A percentile compares a stretch with the other conserved stretches of the same genome.
phyloP scores from a whole-genome alignment of 2,888 invertebrate species.

The Cephus nigrinus region DNA sequence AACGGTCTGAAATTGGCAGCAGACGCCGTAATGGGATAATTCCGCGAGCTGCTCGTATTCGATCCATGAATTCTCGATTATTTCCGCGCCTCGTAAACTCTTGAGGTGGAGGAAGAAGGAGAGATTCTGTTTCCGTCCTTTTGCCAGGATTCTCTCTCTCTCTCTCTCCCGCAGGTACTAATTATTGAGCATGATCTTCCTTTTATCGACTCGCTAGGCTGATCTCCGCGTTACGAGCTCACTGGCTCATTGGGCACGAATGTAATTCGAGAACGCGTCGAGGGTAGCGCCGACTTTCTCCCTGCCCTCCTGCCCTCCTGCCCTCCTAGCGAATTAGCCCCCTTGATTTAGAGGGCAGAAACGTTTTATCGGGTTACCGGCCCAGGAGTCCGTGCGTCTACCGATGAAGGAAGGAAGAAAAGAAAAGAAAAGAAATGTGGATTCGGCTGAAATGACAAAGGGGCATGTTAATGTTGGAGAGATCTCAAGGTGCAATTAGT shows the following conservation, averaged over 20 bases:
- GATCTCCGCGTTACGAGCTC: constrained; percentile 37
- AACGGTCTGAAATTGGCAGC: constrained; percentile 56
- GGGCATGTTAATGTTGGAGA: not conserved
- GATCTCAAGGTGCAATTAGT: not conserved
- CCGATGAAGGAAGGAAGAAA: constrained; percentile 1
- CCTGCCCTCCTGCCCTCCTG: constrained; percentile 32
- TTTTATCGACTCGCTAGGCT: constrained; percentile 31
- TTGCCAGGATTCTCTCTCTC: constrained; percentile 13
- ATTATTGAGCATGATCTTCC: constrained; percentile 13
- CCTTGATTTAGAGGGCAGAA: constrained; percentile 47
- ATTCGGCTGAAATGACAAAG: not conserved
- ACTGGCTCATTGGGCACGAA: constrained; percentile 52
- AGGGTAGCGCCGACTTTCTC: not conserved
- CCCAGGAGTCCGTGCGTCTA: constrained; percentile 31
- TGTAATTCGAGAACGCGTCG: constrained; percentile 47
- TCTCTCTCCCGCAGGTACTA: constrained; percentile 4
- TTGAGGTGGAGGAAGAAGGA: not conserved
- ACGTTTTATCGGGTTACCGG: constrained; percentile 45
- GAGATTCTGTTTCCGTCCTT: not conserved
- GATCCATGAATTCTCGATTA: not conserved
- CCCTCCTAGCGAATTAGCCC: constrained; percentile 52
- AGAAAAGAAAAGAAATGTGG: not conserved
- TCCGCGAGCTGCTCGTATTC: not conserved
- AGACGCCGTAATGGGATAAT: constrained; percentile 25
- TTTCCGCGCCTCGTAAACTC: not conserved